phyloP scores from a whole-genome alignment of 1,140 invertebrate species.

The Drosophila orosa region DNA sequence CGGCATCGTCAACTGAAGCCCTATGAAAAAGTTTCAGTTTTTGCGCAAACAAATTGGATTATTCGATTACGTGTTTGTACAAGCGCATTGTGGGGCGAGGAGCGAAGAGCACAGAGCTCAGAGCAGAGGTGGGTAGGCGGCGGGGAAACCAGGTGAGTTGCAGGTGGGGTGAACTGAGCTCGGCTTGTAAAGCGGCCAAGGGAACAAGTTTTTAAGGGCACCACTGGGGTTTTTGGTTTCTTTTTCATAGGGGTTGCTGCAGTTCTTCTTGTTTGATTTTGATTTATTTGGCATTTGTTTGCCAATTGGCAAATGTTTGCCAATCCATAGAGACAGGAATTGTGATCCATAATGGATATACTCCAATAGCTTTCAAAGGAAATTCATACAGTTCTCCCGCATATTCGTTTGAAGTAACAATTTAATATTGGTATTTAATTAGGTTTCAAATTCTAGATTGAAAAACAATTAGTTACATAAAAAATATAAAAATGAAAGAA shows the following conservation, averaged over 20 bases:
- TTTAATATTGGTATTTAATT: not conserved
- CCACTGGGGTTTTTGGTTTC: slow-evolving; percentile 29
- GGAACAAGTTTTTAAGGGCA: slow-evolving; percentile 71
- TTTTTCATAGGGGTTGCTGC: slow-evolving; percentile 37
- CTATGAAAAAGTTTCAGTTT: slow-evolving; percentile 79
- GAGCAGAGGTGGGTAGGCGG: slow-evolving; percentile 17
- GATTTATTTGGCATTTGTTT: slow-evolving; percentile 64
- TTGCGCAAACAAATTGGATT: slow-evolving; percentile 82
- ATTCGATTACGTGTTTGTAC: slow-evolving; percentile 82
- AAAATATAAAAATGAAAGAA: not conserved
- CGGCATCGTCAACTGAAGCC: slow-evolving; percentile 69
- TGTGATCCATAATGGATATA: slow-evolving; percentile 39
- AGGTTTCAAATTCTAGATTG: not conserved
- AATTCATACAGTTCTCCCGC: not conserved
- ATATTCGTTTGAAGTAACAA: not conserved
- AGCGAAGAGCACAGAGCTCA: not conserved
- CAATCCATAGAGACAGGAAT: slow-evolving; percentile 35
- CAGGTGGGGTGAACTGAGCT: slow-evolving; percentile 24
- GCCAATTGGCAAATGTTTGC: slow-evolving; percentile 68
- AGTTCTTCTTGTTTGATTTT: slow-evolving; percentile 43
- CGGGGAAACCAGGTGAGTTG: slow-evolving; percentile 14
- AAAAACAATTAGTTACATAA: no score
- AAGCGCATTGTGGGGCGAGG: slow-evolving; percentile 41
- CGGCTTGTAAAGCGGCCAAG: slow-evolving; percentile 70
- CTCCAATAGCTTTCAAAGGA: not conserved